Percentiles rank a stretch among this genome's conserved stretches.
These are phyloP conservation scores for Leucania comma DNA, from an alignment of 2,888 invertebrate genomes.

Conservation along the genomic window DNA sequence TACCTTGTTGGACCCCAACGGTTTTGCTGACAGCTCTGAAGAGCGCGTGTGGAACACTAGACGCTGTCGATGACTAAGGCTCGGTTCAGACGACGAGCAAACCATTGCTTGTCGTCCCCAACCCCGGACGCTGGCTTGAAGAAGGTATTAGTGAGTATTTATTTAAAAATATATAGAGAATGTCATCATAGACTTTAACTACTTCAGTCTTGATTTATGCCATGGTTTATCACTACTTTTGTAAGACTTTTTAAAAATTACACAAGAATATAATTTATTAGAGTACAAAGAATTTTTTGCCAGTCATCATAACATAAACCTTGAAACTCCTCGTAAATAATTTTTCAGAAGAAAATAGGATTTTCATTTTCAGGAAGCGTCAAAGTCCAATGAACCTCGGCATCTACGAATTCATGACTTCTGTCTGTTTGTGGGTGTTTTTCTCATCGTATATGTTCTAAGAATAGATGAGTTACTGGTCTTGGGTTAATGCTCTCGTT, in stretches of 20 bases:
- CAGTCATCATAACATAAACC: not conserved
- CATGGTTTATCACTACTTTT: not conserved
- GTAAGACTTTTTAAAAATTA: not conserved
- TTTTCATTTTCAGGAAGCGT: slow-evolving; percentile 30
- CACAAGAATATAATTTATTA: not conserved
- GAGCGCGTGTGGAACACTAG: too few relatives aligned
- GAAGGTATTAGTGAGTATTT: too few relatives aligned
- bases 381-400: not conserved
- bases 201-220: not conserved
- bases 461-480: slow-evolving; percentile 46
- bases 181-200: not conserved
- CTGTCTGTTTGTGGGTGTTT: slow-evolving; percentile 21
- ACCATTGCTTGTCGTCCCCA: too few relatives aligned
- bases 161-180: too few relatives aligned
- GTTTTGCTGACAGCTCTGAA: too few relatives aligned
- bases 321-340: not conserved
- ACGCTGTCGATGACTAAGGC: too few relatives aligned
- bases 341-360: not conserved
- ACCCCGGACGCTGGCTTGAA: too few relatives aligned
- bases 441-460: slow-evolving; percentile 27
- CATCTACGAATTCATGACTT: slow-evolving; percentile 31
- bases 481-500: slow-evolving; percentile 40
- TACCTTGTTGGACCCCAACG: too few relatives aligned
- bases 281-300: not conserved
- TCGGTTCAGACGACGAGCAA: too few relatives aligned